Evolutionary conservation across 2,113 vertebrate species (phyloP).

Genomic region (Nothobranchius kuhntae): DNA sequence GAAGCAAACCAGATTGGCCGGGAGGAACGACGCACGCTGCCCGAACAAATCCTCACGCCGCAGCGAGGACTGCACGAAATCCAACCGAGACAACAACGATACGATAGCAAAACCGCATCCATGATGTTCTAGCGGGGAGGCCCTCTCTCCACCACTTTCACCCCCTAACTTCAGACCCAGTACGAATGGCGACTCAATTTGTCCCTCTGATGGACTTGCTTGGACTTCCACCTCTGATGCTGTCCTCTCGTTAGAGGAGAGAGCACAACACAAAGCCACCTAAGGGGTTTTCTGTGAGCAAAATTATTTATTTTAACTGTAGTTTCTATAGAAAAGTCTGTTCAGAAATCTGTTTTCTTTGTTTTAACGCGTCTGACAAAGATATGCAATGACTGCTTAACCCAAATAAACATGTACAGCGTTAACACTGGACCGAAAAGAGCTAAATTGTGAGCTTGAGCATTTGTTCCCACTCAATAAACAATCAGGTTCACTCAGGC

Average conservation of each 20-base stretch:
- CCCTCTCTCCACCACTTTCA: slow-evolving; percentile 30
- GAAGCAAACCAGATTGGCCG: slow-evolving; percentile 40
- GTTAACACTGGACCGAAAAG: no score
- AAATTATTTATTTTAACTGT: no score
- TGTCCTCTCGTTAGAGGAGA: slow-evolving; percentile 52
- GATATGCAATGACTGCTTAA: no score
- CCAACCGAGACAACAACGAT: slow-evolving; percentile 21
- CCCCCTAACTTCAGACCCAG: slow-evolving; percentile 43
- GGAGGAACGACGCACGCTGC: slow-evolving; percentile 18
- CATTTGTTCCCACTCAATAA: no score
- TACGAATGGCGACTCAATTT: slow-evolving; percentile 76
- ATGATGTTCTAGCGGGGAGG: slow-evolving; percentile 34
- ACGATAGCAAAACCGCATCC: slow-evolving; percentile 28
- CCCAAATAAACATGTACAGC: no score
- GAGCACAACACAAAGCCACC: background rate
- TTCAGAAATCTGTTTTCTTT: no score
- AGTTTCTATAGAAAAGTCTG: no score
- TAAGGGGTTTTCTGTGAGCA: no score
- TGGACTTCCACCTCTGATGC: slow-evolving; percentile 68
- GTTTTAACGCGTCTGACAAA: no score
- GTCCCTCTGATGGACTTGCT: slow-evolving; percentile 56
- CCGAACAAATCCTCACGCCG: slow-evolving; percentile 4
- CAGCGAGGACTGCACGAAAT: no score
- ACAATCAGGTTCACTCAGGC: no score
- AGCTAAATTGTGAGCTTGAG: no score